Evolutionary conservation across 2,113 vertebrate genomes (phyloP), one percentile per base, ranked within the genome.

Genomic region (Oryzias javanicus): DNA sequence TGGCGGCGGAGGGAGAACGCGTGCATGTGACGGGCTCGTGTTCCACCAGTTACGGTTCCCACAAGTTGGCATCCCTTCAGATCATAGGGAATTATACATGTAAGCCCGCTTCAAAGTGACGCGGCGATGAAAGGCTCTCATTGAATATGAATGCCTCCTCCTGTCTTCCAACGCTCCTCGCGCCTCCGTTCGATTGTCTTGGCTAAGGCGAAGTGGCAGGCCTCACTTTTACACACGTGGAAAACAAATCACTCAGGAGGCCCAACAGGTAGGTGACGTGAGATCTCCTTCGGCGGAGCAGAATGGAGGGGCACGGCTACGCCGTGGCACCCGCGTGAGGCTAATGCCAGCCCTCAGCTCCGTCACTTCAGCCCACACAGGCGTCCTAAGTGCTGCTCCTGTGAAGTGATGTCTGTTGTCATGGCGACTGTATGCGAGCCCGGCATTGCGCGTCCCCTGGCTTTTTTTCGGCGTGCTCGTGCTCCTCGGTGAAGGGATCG

Each of bases 381-480:
- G 77, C 84, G 76, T 86, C 76, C 81, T 77, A 84, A 90, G 89
- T 87, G 82, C 77, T 77, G 87, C 83, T 89, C 71, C 82, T 78
- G 82, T 83, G 80, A 86, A 89, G 86, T 86, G 85, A 91, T 89
- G 88, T 91, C 89, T 89, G 90, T 92, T 90, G 89, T 90, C 90
- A 92, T 91, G 87, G 90, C 55, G 84, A 92, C 86, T 62, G 79
- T 80, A 79, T 88, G 82, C 72, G 57, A 80, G 79, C 74, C 76
- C 76, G 71, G 76, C 81, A 78, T 68, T 60, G 77, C 82, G 65
- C 59, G 73, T 91, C 79, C 83, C 78, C 81, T 60, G 68, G 87
- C 86, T 88, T 86, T 35, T 35, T 8, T 8, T 8, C n/a, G n/a
- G 29, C 35, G 35, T 12, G 35, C 35, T 35, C 35, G 35, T 35